phyloP scores from a whole-genome alignment of 2,888 invertebrate genomes.

The Trypoxylon attenuatum region DNA sequence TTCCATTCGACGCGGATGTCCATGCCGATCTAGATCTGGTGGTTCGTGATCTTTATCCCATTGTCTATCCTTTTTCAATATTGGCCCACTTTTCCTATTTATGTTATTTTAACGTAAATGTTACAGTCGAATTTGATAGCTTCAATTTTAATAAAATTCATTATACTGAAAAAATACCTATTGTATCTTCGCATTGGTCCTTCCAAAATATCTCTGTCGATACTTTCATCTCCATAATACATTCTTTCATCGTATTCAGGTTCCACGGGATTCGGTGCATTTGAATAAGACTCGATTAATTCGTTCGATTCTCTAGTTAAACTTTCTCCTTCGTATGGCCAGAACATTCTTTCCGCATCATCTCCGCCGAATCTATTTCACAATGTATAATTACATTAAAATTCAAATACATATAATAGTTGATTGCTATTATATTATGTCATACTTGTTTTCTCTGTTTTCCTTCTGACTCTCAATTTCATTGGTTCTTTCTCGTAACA shows the following conservation, averaged over 20 bases:
- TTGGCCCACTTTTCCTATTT: no score
- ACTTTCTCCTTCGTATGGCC: slow-evolving; percentile 59
- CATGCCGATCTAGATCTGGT: slow-evolving; percentile 57
- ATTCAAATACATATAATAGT: no score
- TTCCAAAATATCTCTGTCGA: slow-evolving; percentile 62
- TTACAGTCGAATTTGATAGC: not conserved
- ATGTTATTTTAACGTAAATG: no score
- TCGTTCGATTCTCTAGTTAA: slow-evolving; percentile 54
- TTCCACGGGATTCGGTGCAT: slow-evolving; percentile 47
- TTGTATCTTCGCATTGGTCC: slow-evolving; percentile 48
- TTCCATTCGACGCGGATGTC: slow-evolving; percentile 40
- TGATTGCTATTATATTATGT: not conserved
- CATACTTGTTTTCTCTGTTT: not conserved
- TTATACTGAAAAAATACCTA: slow-evolving; percentile 20
- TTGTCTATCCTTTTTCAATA: no score
- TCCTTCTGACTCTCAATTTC: slow-evolving; percentile 54
- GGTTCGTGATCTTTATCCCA: slow-evolving; percentile 63
- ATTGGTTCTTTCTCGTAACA: slow-evolving; percentile 63
- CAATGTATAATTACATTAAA: not conserved
- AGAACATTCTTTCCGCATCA: slow-evolving; percentile 51
- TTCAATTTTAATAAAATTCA: not conserved
- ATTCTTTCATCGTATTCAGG: slow-evolving; percentile 60
- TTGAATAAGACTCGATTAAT: slow-evolving; percentile 55
- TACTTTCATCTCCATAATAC: slow-evolving; percentile 59
- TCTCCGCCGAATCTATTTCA: slow-evolving; percentile 56